These are phyloP conservation scores for Gephyroberyx darwinii DNA, from an alignment of 2,797 vertebrate genomes.

Conservation along the genomic window DNA sequence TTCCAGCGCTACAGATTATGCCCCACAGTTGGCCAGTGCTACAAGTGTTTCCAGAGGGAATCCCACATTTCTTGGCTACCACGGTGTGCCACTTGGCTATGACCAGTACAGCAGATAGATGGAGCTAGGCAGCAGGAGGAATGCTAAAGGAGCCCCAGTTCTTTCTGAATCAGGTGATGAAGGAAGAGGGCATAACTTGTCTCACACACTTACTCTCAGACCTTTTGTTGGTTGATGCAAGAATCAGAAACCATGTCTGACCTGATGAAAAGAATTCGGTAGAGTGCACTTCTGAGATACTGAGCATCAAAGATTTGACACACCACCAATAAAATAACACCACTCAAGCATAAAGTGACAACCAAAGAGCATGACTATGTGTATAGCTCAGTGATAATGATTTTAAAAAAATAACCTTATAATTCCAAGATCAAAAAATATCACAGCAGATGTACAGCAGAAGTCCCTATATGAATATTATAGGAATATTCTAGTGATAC, in stretches of 20 bases:
- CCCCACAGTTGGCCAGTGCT: constrained; percentile 47
- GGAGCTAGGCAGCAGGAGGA: constrained; percentile 9
- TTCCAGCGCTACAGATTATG: constrained; percentile 54
- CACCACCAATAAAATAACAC: too few relatives aligned
- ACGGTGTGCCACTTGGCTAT: constrained; percentile 24
- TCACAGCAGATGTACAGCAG: not conserved
- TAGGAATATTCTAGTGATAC: not conserved
- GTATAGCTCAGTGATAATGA: too few relatives aligned
- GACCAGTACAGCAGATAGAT: constrained; percentile 5
- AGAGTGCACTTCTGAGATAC: too few relatives aligned
- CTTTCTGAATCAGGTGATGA: constrained; percentile 34
- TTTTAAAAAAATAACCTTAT: too few relatives aligned
- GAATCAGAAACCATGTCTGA: not conserved
- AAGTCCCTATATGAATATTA: not conserved
- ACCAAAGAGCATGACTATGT: too few relatives aligned
- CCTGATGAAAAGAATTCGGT: not conserved
- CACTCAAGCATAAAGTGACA: too few relatives aligned
- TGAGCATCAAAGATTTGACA: too few relatives aligned
- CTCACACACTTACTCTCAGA: constrained; percentile 26
- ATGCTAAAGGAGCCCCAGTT: constrained; percentile 15
- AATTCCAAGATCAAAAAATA: too few relatives aligned
- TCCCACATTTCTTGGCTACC: constrained; percentile 51
- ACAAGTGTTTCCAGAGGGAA: constrained; percentile 61
- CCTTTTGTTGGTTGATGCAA: not conserved
- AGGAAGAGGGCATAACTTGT: constrained; percentile 49